Conservation (phyloP, 2,888 invertebrate genomes). For the Pherbina coryleti region DNA sequence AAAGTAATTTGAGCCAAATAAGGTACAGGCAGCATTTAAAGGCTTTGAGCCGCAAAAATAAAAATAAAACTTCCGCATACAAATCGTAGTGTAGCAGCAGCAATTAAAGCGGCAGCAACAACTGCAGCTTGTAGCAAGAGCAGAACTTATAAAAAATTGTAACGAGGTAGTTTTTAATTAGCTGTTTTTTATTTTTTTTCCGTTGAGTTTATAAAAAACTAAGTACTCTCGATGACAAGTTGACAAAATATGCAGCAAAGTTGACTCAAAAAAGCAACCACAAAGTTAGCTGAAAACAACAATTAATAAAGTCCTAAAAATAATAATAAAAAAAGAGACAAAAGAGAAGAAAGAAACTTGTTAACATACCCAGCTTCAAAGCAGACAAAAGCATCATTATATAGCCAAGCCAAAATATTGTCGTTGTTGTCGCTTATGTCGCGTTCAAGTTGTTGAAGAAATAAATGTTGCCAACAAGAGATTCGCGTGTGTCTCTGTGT, state of each 20-base stretch:
- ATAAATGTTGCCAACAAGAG: not conserved
- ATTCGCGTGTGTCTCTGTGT: not conserved
- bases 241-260: not conserved
- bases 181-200: too few species aligned
- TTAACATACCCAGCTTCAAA: constrained; percentile 67
- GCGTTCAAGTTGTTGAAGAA: not conserved
- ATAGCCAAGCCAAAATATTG: constrained; percentile 43
- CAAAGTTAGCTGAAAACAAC: not conserved
- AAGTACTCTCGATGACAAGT: too few species aligned
- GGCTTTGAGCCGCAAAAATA: not conserved
- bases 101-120: not conserved
- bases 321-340: constrained; percentile 3
- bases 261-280: constrained; percentile 5
- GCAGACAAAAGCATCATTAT: constrained; percentile 69
- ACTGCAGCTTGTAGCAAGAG: not conserved
- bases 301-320: constrained; percentile 12
- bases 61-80: not conserved
- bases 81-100: not conserved
- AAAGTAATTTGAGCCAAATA: not conserved
- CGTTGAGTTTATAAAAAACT: too few species aligned
- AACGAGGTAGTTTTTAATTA: too few species aligned
- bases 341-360: constrained; percentile 28
- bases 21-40: not conserved
- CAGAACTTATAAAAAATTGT: too few species aligned
- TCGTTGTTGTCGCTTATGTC: not conserved